Conservation (phyloP, 2,888 invertebrate species). For the Cotesia congregata region DNA sequence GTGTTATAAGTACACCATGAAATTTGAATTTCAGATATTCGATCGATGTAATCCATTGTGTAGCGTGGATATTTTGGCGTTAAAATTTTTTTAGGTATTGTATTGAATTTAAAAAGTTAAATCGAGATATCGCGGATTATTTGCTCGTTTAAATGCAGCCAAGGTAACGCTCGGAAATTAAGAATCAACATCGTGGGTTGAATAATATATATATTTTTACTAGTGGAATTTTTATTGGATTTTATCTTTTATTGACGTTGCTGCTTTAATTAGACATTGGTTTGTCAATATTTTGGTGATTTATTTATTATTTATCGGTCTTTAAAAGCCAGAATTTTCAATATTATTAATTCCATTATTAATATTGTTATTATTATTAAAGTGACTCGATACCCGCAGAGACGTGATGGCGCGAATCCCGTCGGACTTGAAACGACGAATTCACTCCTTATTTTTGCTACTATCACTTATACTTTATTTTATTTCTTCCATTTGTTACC, state of each 20-base stretch:
- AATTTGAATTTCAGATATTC: constrained; percentile 6
- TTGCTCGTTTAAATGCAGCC: constrained; percentile 13
- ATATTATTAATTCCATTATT: not conserved
- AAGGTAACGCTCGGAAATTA: constrained; percentile 17
- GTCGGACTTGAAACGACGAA: constrained; percentile 12
- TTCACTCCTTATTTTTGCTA: constrained; percentile 1
- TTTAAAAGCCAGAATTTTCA: too few species aligned
- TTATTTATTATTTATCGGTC: too few species aligned
- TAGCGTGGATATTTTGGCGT: too few species aligned
- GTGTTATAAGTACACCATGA: not conserved
- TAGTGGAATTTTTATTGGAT: constrained; percentile 4
- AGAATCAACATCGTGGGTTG: constrained; percentile 2
- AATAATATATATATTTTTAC: not conserved
- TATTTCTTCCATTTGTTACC: not conserved
- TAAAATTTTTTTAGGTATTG: too few species aligned
- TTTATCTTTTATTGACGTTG: not conserved
- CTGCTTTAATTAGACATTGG: too few species aligned
- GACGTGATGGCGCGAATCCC: constrained; percentile 17
- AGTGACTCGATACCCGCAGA: constrained; percentile 15
- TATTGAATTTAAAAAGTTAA: too few species aligned
- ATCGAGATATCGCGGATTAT: not conserved
- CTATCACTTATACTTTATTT: constrained; percentile 12
- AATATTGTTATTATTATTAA: not conserved
- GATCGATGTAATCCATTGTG: not conserved
- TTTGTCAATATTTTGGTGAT: too few species aligned